Percentiles rank a stretch among this genome's conserved stretches.
These are phyloP conservation scores for Gephyroberyx darwinii DNA, from an alignment of 2,797 vertebrate genomes.

Conservation along the genomic window DNA sequence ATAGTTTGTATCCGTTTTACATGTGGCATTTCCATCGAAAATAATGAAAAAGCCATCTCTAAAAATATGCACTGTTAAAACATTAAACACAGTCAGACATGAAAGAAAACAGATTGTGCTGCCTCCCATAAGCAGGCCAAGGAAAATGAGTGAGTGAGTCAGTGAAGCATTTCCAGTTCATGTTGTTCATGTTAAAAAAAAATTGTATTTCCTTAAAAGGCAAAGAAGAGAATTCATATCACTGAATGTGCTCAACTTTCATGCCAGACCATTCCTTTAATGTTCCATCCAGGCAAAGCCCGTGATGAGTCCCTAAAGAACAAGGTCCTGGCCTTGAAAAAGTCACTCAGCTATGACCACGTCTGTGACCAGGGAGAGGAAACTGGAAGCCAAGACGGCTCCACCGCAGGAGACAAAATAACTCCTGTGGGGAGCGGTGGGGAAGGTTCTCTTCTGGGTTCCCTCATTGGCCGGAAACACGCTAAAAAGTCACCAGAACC, in stretches of 20 bases:
- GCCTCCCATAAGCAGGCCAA: no score
- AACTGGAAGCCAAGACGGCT: constrained; percentile 72
- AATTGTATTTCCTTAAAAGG: background rate
- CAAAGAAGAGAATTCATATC: background rate
- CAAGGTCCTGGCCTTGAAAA: constrained; percentile 90
- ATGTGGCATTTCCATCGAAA: no score
- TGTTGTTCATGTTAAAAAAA: background rate
- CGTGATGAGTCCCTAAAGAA: constrained; percentile 92
- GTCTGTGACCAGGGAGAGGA: constrained; percentile 88
- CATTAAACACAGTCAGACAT: background rate
- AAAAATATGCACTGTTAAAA: background rate
- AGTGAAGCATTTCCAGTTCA: no score
- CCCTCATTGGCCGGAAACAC: constrained; percentile 85
- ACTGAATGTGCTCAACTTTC: background rate
- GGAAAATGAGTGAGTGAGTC: no score
- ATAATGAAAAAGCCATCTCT: background rate
- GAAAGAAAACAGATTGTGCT: background rate
- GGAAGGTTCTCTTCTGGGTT: constrained; percentile 88
- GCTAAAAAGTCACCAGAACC: constrained; percentile 82
- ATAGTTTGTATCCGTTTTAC: no score
- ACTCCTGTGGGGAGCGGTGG: constrained; percentile 77
- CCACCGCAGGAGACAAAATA: constrained; percentile 82
- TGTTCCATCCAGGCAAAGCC: constrained; percentile 71
- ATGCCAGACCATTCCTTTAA: background rate
- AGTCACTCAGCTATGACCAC: constrained; percentile 95